Conservation (phyloP, 2,888 invertebrate species). For the Eilema sororculum region DNA sequence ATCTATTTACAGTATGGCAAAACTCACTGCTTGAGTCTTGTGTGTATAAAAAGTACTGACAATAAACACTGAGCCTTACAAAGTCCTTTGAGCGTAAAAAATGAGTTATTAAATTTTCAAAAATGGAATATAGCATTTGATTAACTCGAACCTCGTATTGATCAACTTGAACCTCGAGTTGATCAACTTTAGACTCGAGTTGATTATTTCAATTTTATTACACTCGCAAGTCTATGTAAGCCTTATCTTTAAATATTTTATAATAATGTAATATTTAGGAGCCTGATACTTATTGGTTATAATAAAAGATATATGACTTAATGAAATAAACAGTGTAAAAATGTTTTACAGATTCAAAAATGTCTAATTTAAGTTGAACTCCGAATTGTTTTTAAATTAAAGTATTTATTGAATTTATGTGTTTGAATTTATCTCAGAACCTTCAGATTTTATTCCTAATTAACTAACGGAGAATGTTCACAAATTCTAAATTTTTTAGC, state of each 20-base stretch:
- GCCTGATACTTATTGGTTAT: conserved; percentile 26
- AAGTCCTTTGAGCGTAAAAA: not conserved
- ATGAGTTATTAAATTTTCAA: not conserved
- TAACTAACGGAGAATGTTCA: no score
- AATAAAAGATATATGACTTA: conserved; percentile 33
- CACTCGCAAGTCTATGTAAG: not conserved
- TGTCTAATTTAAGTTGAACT: conserved; percentile 60
- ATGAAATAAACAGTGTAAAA: conserved; percentile 41
- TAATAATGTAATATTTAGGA: conserved; percentile 22
- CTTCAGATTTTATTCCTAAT: no score
- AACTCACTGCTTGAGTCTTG: not conserved
- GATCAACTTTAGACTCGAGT: not conserved
- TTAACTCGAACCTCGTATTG: not conserved
- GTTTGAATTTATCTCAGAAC: conserved; percentile 9
- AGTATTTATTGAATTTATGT: conserved; percentile 66
- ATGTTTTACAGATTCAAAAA: conserved; percentile 45
- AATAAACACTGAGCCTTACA: not conserved
- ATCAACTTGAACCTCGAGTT: conserved; percentile 1
- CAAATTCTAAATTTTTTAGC: no score
- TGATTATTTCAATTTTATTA: not conserved
- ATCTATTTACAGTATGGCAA: not conserved
- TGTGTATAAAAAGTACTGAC: not conserved
- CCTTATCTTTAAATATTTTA: not conserved
- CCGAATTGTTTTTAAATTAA: conserved; percentile 67
- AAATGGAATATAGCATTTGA: not conserved